Percentiles rank a stretch among this genome's conserved stretches.
These are phyloP conservation scores for Turritopsis dohrnii DNA, from an alignment of 30 jellyfish, hydroid and myxozoan species.

Conservation along the genomic window DNA sequence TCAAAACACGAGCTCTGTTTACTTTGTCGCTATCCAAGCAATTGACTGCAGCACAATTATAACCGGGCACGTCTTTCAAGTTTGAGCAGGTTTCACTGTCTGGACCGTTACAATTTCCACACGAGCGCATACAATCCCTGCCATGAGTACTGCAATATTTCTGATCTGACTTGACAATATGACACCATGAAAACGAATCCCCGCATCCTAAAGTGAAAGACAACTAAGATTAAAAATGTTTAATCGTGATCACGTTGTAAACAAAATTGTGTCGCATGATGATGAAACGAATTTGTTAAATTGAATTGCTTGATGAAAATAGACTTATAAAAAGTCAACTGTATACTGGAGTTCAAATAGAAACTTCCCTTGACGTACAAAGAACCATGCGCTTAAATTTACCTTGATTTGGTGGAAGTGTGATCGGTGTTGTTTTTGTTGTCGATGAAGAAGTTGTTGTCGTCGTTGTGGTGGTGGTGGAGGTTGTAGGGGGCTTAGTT, in stretches of 20 bases:
- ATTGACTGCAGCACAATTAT: neutral
- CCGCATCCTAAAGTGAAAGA: neutral
- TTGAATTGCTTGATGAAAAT: too few relatives aligned
- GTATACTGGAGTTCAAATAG: too few relatives aligned
- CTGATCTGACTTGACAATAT: neutral
- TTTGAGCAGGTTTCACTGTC: constrained; percentile 13
- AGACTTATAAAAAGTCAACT: too few relatives aligned
- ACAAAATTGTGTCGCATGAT: too few relatives aligned
- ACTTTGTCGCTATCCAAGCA: neutral
- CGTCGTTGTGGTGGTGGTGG: neutral
- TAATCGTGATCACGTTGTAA: neutral
- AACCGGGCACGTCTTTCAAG: constrained; percentile 1
- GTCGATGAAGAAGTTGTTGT: too few relatives aligned
- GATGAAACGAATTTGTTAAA: too few relatives aligned
- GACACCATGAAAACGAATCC: neutral
- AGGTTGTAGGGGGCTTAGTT: neutral
- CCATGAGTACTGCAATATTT: neutral
- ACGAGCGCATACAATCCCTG: neutral
- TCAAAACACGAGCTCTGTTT: neutral
- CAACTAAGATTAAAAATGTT: neutral
- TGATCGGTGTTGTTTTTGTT: neutral
- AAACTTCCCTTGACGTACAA: neutral
- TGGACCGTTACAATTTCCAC: neutral
- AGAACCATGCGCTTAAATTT: too few relatives aligned
- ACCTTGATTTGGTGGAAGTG: neutral